Conservation (phyloP, 2,888 invertebrate genomes). For the Ormyrus nitidulus region DNA sequence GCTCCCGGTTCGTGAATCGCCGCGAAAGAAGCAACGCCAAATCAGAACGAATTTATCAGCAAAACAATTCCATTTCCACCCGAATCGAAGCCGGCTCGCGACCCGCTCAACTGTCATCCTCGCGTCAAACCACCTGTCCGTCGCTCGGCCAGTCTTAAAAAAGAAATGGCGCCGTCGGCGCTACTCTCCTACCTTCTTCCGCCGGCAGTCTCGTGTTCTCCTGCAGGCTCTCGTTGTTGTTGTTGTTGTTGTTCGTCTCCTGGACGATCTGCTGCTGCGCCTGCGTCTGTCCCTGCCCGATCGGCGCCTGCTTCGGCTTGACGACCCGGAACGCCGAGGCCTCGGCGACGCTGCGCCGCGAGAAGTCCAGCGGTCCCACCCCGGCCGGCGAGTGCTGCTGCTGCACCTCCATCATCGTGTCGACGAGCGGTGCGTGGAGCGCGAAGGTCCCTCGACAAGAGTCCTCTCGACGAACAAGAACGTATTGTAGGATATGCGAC, state of each 20-base stretch:
- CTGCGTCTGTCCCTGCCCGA: constrained; percentile 63
- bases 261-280: constrained; percentile 46
- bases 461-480: not conserved
- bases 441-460: not conserved
- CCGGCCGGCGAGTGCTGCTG: constrained; percentile 74
- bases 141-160: too few species aligned
- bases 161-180: too few species aligned
- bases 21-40: too few species aligned
- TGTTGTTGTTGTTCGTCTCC: constrained; percentile 17
- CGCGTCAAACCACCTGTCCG: too few species aligned
- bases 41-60: too few species aligned
- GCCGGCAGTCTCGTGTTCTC: constrained; percentile 47
- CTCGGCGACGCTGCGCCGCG: constrained; percentile 73
- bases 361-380: constrained; percentile 74
- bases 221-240: constrained; percentile 40
- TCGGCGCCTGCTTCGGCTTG: constrained; percentile 70
- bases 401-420: constrained; percentile 67
- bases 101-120: too few species aligned
- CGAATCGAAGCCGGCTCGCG: too few species aligned
- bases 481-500: not conserved
- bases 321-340: constrained; percentile 74
- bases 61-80: too few species aligned
- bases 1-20: too few species aligned
- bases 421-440: not conserved
- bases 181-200: constrained; percentile 54